Evolutionary conservation across 1,140 invertebrate genomes (phyloP).

Genomic region (Radopholus similis): DNA sequence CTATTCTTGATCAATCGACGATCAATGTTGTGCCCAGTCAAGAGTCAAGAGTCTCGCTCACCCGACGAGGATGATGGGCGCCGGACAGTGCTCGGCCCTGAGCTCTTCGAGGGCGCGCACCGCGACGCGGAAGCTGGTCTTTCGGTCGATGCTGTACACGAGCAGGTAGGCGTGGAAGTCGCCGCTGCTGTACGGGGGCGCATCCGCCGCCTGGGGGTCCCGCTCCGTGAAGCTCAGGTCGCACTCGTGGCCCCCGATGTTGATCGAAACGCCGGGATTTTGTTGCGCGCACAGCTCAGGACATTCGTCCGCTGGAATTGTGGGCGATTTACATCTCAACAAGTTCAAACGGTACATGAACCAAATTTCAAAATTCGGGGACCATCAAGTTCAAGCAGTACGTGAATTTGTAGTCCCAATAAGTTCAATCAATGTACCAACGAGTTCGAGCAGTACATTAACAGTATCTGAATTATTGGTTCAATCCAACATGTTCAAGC

Average conservation of each 20-base stretch:
- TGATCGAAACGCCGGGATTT: slow-evolving; percentile 32
- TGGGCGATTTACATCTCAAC: too few species aligned
- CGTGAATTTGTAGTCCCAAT: too few species aligned
- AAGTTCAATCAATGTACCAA: too few species aligned
- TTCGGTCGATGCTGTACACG: slow-evolving; percentile 54
- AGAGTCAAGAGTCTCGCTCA: too few species aligned
- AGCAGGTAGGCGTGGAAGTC: slow-evolving; percentile 53
- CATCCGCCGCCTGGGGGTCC: neutral
- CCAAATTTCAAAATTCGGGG: too few species aligned
- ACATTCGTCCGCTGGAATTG: slow-evolving; percentile 1
- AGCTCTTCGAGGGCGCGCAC: slow-evolving; percentile 42
- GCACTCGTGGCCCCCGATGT: slow-evolving; percentile 44
- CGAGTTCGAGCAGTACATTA: too few species aligned
- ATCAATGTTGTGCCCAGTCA: too few species aligned
- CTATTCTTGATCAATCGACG: too few species aligned
- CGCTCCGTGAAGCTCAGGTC: slow-evolving; percentile 42
- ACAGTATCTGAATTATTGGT: too few species aligned
- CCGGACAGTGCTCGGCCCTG: slow-evolving; percentile 18
- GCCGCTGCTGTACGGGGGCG: neutral
- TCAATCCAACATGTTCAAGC: too few species aligned
- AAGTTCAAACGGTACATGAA: too few species aligned
- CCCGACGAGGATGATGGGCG: slow-evolving; percentile 81
- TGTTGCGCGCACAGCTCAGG: neutral
- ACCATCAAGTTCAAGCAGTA: neutral
- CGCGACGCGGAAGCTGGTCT: slow-evolving; percentile 39